Evolutionary conservation across 2,888 invertebrate genomes (phyloP).

Genomic region (Lithophane semibrunnea): DNA sequence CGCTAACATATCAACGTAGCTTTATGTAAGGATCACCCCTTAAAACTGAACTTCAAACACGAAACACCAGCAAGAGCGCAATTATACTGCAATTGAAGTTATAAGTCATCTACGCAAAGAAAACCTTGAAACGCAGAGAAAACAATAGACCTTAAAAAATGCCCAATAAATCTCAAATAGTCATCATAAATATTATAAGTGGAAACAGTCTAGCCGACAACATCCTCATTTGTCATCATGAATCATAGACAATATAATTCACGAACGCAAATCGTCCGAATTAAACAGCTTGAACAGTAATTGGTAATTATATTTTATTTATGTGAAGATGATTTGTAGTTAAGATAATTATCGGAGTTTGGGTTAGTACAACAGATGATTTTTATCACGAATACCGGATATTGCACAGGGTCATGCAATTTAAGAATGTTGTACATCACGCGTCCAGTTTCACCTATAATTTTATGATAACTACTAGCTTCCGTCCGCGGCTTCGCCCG

Average conservation of each 20-base stretch:
- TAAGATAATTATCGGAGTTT: slow-evolving; percentile 50
- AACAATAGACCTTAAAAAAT: slow-evolving; percentile 31
- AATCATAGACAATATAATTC: slow-evolving; percentile 36
- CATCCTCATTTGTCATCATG: slow-evolving; percentile 48
- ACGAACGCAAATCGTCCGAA: slow-evolving; percentile 22
- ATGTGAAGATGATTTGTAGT: slow-evolving; percentile 44
- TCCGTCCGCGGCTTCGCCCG: no score
- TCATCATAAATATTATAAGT: slow-evolving; percentile 22
- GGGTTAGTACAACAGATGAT: slow-evolving; percentile 54
- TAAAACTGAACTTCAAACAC: not conserved
- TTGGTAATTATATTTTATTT: slow-evolving; percentile 53
- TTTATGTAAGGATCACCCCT: not conserved
- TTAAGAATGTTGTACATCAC: slow-evolving; percentile 50
- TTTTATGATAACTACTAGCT: slow-evolving; percentile 35
- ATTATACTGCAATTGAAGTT: slow-evolving; percentile 3
- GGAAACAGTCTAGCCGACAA: slow-evolving; percentile 24
- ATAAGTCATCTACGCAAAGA: slow-evolving; percentile 8
- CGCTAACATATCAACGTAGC: no score
- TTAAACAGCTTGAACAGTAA: slow-evolving; percentile 40
- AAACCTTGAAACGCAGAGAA: slow-evolving; percentile 34
- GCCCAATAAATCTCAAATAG: slow-evolving; percentile 19
- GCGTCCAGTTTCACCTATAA: slow-evolving; percentile 64
- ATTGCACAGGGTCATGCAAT: slow-evolving; percentile 55
- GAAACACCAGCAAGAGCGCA: not conserved
- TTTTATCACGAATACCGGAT: slow-evolving; percentile 70